Base-by-base conservation (phyloP, 2,113 vertebrate genomes). In the Nipponia nippon region DNA sequence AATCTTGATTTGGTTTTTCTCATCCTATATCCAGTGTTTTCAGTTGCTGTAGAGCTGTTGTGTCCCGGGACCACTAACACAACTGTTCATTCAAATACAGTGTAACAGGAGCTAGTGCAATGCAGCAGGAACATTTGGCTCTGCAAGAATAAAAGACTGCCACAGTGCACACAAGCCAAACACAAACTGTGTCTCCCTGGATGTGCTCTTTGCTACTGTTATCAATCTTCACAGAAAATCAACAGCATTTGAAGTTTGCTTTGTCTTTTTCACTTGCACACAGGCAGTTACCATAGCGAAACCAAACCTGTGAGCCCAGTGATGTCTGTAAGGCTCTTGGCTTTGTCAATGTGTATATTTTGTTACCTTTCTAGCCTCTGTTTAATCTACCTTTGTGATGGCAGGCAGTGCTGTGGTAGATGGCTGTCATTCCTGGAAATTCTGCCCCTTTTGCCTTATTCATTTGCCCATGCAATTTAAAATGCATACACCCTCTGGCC, bases 281-380 rank as follows among this genome's bases (percentile, higher is more conserved):
- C 40, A 3, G 16, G 18, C 26, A 2, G 14, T 56, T 32, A 12
- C 19, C 26, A 0, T 4, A 21, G 29, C 2, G 2, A n/a, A 87
- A 53, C 21, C 1, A 6, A 50, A 22, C 50, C 46, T 16, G 22
- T 20, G 59, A 47, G 56, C 16, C 23, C 56, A 21, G 17, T 5
- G 25, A 10, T 55, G 23, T 49, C 52, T 55, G 26, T 23, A 26
- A 29, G 25, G 6, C 66, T 44, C 55, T 75, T 44, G 36, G 11
- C 36, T 65, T 67, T 53, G 30, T 59, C n/a, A 7, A 0, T 9
- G 6, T 32, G 25, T 29, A 9, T 38, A 58, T 73, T 85, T 50
- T 21, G 29, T 38, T 76, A 19, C n/a, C 10, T 83, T 75, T 52
- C 58, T 30, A 38, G 47, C 18, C 34, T 46, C 52, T 61, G 7